Evolutionary conservation across 2,888 invertebrate genomes (phyloP), one percentile per base, ranked within the genome.

Genomic region (Dicyrtoma fusca): DNA sequence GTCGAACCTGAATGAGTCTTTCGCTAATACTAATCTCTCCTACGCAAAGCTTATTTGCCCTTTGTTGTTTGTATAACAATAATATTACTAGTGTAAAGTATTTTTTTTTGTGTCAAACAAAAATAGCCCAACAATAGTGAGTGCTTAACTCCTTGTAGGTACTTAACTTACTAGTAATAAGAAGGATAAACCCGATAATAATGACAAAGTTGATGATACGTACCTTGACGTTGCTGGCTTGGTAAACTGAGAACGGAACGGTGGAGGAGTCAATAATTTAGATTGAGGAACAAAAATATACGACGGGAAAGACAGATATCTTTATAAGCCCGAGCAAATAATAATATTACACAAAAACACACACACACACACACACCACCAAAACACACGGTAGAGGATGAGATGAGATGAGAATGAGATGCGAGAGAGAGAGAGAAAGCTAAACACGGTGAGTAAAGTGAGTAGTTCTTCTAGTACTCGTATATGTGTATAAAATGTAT

Each of bases 401-500:
- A 17, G 19, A 49, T 49, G 49, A 49, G 34, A 34, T 34, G 34
- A 34, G 34, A n/a, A n/a, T n/a, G n/a, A 34, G 34, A 34, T 34
- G 34, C 34, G 34, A 21, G 62, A 70, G 64, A 71, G 34, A 21
- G 62, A 70, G 64, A 71, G 59, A 49, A 47, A 66, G 66, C 65
- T 72, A 62, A 71, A 68, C 49, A 71, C 57, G 44, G 55, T 57
- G n/a, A n/a, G n/a, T n/a, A n/a, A n/a, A n/a, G n/a, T 8, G 47
- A 64, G 57, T 47, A 61, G 61, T 45, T 59, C 25, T n/a, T n/a
- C n/a, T n/a, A n/a, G n/a, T n/a, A n/a, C n/a, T 44, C 21, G 44
- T 44, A 3, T 69, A 55, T 73, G 63, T 69, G 69, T 69, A 77
- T 79, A 73, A 34, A 77, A 79, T 79, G 77, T 71, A 72, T 80